phyloP scores from a whole-genome alignment of 2,797 vertebrate species.

The Crypturellus tataupa region DNA sequence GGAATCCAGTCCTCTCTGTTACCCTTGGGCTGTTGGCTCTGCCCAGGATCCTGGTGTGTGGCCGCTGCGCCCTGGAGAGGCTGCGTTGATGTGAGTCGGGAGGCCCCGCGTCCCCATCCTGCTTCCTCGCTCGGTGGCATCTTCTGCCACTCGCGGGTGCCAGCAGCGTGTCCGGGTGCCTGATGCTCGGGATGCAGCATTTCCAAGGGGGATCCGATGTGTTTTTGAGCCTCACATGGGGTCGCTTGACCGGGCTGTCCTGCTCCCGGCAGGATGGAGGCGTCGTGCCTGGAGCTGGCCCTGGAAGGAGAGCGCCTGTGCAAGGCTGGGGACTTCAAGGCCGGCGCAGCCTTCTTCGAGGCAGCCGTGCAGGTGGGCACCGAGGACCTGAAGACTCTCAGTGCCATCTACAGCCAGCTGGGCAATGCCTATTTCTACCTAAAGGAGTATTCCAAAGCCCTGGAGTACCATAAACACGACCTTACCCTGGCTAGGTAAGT shows the following conservation, averaged over 20 bases:
- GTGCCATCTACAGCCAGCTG: slow-evolving; percentile 98
- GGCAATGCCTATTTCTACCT: slow-evolving; percentile 98
- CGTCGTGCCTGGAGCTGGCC: slow-evolving; percentile 95
- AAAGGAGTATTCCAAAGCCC: slow-evolving; percentile 93
- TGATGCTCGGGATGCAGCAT: accelerated
- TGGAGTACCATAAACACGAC: slow-evolving; percentile 95
- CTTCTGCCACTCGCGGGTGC: neutral
- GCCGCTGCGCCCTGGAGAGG: neutral
- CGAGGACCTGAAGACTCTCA: slow-evolving; percentile 96
- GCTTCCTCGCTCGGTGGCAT: neutral
- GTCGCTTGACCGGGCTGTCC: neutral
- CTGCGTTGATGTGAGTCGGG: neutral
- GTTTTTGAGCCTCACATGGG: neutral
- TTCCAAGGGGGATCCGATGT: neutral
- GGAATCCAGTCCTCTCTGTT: neutral
- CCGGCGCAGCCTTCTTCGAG: slow-evolving; percentile 93
- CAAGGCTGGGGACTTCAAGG: slow-evolving; percentile 95
- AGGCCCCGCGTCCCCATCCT: neutral
- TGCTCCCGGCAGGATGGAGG: slow-evolving; percentile 90
- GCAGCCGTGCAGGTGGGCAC: slow-evolving; percentile 96
- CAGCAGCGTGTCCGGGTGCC: neutral
- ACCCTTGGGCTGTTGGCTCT: too few relatives aligned
- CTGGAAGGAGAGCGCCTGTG: slow-evolving; percentile 95
- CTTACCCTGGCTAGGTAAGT: slow-evolving; percentile 94
- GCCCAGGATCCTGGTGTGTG: accelerated